Evolutionary conservation across 2,797 vertebrate genomes (phyloP).

Genomic region (Hydrocynus forskahlii): DNA sequence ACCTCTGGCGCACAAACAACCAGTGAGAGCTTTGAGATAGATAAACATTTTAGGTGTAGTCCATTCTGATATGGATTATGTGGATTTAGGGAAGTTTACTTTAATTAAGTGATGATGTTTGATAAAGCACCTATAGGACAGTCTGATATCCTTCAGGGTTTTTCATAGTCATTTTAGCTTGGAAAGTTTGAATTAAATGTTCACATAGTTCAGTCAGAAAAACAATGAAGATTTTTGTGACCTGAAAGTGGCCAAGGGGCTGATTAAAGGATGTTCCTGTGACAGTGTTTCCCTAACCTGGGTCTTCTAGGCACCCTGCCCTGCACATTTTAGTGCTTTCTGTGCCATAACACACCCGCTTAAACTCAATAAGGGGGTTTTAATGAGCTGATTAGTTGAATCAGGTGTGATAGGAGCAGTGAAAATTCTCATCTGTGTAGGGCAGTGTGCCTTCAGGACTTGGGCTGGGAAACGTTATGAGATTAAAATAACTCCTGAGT

Average conservation of each 20-base stretch:
- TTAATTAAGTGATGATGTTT: neutral
- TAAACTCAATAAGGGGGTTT: no score
- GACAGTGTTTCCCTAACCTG: no score
- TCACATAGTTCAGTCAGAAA: neutral
- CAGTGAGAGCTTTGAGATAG: slow-evolving; percentile 19
- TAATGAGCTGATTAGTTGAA: no score
- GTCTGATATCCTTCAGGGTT: neutral
- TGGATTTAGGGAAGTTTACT: neutral
- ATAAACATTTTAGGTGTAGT: slow-evolving; percentile 14
- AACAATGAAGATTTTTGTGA: neutral
- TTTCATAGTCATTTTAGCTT: neutral
- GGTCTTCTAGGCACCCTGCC: no score
- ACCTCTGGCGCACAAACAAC: slow-evolving; percentile 58
- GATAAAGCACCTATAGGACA: neutral
- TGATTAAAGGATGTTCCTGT: neutral
- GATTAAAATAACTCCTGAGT: neutral
- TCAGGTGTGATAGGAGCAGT: no score
- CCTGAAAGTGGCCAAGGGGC: neutral
- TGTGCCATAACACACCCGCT: no score
- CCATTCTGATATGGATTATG: neutral
- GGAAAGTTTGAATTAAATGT: neutral
- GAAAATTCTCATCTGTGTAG: no score
- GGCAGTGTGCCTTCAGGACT: no score
- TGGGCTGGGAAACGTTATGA: neutral
- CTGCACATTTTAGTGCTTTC: no score